These are phyloP conservation scores for Tortrix viridana DNA, from an alignment of 2,888 invertebrate genomes.

Conservation along the genomic window DNA sequence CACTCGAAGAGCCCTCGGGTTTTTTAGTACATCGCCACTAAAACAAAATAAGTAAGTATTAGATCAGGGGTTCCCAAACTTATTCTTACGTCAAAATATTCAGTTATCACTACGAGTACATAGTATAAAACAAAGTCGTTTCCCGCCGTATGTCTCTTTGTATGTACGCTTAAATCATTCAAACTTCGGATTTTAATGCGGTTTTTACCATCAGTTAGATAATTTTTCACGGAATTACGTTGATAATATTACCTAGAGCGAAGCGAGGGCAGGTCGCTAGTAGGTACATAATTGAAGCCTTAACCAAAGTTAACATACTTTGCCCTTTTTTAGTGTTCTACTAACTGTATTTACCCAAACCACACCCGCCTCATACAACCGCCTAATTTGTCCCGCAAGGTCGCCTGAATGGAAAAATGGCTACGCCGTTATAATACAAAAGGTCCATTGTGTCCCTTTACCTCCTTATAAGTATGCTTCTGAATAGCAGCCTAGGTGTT, in stretches of 20 bases:
- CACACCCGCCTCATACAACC: conserved; percentile 2
- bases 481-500: neutral
- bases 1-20: conserved; percentile 76
- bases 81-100: no score
- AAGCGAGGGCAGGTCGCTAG: no score
- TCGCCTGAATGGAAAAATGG: conserved; percentile 3
- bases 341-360: neutral
- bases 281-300: no score
- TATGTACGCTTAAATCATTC: no score
- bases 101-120: no score
- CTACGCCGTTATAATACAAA: conserved; percentile 1
- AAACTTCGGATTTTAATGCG: no score
- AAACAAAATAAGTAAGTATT: conserved; percentile 42
- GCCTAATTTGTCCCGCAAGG: conserved; percentile 19
- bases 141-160: no score
- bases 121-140: no score
- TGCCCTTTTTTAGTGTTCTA: neutral
- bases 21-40: conserved; percentile 77
- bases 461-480: neutral
- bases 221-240: no score
- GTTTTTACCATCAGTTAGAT: no score
- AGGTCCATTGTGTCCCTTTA: neutral
- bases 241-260: no score
- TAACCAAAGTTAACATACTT: neutral
- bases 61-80: no score